Conservation (phyloP, 2,888 invertebrate genomes). For the Lasius platythorax region DNA sequence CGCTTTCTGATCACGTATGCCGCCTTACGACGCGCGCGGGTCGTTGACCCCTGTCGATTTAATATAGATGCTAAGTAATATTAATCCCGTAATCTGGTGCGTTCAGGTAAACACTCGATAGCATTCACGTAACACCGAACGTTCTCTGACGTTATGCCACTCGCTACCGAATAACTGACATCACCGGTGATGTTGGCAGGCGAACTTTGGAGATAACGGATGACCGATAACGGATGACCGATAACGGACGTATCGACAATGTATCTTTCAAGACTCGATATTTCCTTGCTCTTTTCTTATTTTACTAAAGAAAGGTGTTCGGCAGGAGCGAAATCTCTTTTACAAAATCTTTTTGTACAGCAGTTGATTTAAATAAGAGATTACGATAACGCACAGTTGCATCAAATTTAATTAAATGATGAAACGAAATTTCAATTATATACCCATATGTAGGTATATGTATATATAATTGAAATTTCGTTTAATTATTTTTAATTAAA, state of each 20-base stretch:
- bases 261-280: not conserved
- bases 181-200: too few species aligned
- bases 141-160: too few species aligned
- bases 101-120: not conserved
- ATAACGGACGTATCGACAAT: not conserved
- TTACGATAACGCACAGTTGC: too few species aligned
- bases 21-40: constrained; percentile 1
- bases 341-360: not conserved
- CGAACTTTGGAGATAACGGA: not conserved
- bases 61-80: constrained; percentile 1
- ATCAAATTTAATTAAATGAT: not conserved
- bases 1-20: constrained; percentile 42
- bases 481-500: too few species aligned
- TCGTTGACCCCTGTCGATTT: constrained; percentile 30
- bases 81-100: not conserved
- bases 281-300: not conserved
- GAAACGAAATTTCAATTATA: not conserved
- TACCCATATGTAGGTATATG: too few species aligned
- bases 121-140: not conserved
- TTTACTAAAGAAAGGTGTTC: not conserved
- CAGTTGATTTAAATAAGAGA: too few species aligned
- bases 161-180: too few species aligned
- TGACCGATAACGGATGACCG: not conserved
- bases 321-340: not conserved
- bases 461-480: too few species aligned